These are phyloP conservation scores for Vanessa atalanta DNA, from an alignment of 1,140 invertebrate genomes.

Conservation along the genomic window DNA sequence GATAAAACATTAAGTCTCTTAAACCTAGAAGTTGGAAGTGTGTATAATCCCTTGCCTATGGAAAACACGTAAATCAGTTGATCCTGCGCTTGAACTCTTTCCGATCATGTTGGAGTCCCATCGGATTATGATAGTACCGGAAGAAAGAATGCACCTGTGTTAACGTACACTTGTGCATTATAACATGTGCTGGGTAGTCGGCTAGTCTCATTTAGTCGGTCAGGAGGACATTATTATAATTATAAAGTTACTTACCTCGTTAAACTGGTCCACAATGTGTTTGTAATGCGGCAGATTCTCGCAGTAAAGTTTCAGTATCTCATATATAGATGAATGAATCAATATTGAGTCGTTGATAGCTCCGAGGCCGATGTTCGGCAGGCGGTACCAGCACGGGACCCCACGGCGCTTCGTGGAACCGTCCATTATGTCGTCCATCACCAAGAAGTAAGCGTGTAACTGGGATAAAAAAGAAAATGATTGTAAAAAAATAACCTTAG, in stretches of 20 bases:
- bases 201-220: too few relatives aligned
- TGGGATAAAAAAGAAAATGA: constrained; percentile 51
- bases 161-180: too few relatives aligned
- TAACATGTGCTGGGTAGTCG: too few relatives aligned
- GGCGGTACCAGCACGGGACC: constrained; percentile 93
- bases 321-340: constrained; percentile 82
- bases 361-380: constrained; percentile 88
- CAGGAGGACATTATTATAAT: constrained; percentile 32
- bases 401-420: constrained; percentile 89
- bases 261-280: constrained; percentile 89
- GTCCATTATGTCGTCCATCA: constrained; percentile 97
- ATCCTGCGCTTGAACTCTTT: too few relatives aligned
- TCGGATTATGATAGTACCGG: too few relatives aligned
- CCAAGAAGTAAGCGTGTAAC: constrained; percentile 92
- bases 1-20: too few relatives aligned
- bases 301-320: constrained; percentile 88
- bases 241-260: constrained; percentile 82
- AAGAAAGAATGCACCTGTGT: too few relatives aligned
- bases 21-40: too few relatives aligned
- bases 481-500: too few relatives aligned
- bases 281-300: constrained; percentile 87
- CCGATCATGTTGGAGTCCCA: too few relatives aligned
- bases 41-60: too few relatives aligned
- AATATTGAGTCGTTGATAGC: constrained; percentile 92
- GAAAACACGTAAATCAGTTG: too few relatives aligned